These are phyloP conservation scores for Pygoscelis adeliae DNA, from an alignment of 2,113 vertebrate genomes.

Conservation along the genomic window DNA sequence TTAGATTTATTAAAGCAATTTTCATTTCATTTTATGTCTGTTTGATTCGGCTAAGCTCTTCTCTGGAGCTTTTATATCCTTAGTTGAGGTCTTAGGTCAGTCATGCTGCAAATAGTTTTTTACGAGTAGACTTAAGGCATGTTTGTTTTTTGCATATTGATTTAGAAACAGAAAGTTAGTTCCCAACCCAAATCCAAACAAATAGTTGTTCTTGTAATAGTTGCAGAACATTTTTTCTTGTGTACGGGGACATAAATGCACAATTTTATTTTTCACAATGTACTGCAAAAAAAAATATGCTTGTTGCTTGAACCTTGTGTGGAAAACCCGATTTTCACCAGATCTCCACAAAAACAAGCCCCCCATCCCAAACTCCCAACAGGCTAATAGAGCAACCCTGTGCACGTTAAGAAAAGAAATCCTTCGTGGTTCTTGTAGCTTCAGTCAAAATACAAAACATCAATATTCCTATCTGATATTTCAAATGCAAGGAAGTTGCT, in stretches of 20 bases:
- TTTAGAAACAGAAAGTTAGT: background rate
- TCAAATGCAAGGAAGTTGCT: background rate
- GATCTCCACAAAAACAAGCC: background rate
- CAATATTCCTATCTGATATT: background rate
- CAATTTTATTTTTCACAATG: background rate
- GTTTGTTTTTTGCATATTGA: background rate
- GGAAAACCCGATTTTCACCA: background rate
- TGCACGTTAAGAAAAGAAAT: background rate
- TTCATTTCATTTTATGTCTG: slow-evolving; percentile 3
- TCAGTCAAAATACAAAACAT: background rate
- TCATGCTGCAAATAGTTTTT: slow-evolving; percentile 49
- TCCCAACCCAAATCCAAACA: background rate
- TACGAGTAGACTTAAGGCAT: slow-evolving; percentile 3
- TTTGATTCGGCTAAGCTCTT: slow-evolving; percentile 33
- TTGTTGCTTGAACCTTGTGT: background rate
- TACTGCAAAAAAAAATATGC: background rate
- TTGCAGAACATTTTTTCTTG: background rate
- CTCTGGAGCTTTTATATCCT: slow-evolving; percentile 5
- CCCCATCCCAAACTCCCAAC: background rate
- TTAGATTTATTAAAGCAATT: slow-evolving; percentile 40
- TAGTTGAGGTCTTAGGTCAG: slow-evolving; percentile 7
- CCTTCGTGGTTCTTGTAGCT: background rate
- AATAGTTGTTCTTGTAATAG: background rate
- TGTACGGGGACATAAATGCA: background rate
- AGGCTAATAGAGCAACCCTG: background rate